Conservation (phyloP, 2,888 invertebrate species). For the Sphecodes monilicornis region DNA sequence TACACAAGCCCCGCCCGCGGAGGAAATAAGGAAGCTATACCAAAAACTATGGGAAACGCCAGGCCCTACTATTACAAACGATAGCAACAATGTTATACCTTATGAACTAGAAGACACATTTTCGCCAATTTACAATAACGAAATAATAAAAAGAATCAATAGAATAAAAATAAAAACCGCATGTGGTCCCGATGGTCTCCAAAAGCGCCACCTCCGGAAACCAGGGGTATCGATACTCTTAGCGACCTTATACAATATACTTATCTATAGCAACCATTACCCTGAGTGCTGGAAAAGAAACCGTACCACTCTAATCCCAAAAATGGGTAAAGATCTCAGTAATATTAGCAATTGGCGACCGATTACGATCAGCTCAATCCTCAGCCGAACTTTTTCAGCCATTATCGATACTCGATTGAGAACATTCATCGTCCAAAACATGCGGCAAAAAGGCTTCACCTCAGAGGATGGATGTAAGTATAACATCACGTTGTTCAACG, state of each 20-base stretch:
- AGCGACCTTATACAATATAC: slow-evolving; percentile 32
- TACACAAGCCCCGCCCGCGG: too few species aligned
- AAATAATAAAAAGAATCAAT: slow-evolving; percentile 56
- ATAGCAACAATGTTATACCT: too few species aligned
- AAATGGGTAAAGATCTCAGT: slow-evolving; percentile 74
- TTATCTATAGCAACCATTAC: background rate
- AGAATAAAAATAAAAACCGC: slow-evolving; percentile 63
- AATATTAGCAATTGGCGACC: slow-evolving; percentile 76
- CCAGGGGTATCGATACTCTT: background rate
- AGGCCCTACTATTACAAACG: too few species aligned
- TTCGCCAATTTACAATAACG: background rate
- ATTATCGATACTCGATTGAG: slow-evolving; percentile 74
- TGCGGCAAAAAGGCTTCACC: slow-evolving; percentile 77
- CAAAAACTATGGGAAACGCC: too few species aligned
- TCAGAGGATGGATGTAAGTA: slow-evolving; percentile 67
- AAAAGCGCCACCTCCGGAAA: slow-evolving; percentile 50
- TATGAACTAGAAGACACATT: background rate
- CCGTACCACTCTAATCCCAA: slow-evolving; percentile 76
- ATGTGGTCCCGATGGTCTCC: slow-evolving; percentile 70
- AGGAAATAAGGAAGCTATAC: too few species aligned
- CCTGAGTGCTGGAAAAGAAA: slow-evolving; percentile 73
- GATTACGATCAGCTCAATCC: slow-evolving; percentile 75
- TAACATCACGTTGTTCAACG: slow-evolving; percentile 52
- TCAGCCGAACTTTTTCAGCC: slow-evolving; percentile 73
- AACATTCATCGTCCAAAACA: slow-evolving; percentile 52